Conservation (phyloP, 2,113 vertebrate species). For the Mixornis gularis region DNA sequence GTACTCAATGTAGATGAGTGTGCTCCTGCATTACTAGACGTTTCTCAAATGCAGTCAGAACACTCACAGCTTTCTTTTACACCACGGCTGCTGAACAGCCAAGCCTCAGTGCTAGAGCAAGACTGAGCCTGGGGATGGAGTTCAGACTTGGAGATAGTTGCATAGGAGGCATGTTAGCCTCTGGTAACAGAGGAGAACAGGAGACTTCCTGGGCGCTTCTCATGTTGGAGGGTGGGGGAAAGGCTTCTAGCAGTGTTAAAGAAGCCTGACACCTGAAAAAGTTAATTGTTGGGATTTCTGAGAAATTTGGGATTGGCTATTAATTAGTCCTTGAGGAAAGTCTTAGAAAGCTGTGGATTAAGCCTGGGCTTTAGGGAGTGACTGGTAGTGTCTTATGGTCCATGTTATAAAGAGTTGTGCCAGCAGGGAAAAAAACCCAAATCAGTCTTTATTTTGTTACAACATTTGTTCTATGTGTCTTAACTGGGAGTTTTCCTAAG, state of each 20-base stretch:
- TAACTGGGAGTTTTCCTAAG: not conserved
- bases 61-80: not conserved
- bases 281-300: not conserved
- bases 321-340: not conserved
- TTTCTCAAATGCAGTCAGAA: not conserved
- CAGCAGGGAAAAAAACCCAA: not conserved
- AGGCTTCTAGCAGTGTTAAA: not conserved
- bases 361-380: not conserved
- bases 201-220: not conserved
- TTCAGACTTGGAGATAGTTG: not conserved
- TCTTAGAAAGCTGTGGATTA: not conserved
- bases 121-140: not conserved
- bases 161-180: not conserved
- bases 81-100: not conserved
- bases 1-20: accelerated
- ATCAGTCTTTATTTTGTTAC: not conserved
- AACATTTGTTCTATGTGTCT: not conserved
- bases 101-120: not conserved
- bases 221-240: not conserved
- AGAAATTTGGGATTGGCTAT: not conserved
- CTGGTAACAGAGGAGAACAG: not conserved
- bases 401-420: not conserved
- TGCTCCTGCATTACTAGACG: accelerated
- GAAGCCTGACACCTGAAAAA: not conserved
- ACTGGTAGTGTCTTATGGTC: not conserved